Conservation (phyloP, 2,797 vertebrate species). For the Adelosebastes latens region DNA sequence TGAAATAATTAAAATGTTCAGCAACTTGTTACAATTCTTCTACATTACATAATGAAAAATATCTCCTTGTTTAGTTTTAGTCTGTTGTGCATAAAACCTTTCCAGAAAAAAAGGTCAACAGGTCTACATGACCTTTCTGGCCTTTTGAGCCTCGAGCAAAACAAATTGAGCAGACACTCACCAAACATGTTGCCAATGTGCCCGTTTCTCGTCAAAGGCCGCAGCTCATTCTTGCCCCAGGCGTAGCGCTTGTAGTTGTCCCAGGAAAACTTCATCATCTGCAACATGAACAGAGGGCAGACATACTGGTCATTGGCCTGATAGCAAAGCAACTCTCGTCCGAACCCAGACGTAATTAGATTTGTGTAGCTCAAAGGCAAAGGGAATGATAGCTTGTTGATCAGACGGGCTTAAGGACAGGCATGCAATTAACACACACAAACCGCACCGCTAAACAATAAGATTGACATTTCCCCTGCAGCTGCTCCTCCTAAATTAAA, state of each 20-base stretch:
- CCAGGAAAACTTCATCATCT: conserved; percentile 99
- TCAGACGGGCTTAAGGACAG: conserved; percentile 65
- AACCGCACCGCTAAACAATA: conserved; percentile 47
- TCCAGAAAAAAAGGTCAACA: conserved; percentile 8
- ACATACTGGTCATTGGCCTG: conserved; percentile 36
- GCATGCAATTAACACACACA: conserved; percentile 61
- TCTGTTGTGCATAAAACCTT: not conserved
- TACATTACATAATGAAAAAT: not conserved
- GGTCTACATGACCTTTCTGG: not conserved
- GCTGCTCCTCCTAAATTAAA: conserved; percentile 51
- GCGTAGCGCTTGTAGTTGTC: conserved; percentile 93
- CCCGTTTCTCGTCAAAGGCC: conserved; percentile 91
- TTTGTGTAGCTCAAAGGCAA: conserved; percentile 49
- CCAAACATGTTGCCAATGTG: conserved; percentile 97
- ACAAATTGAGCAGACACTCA: conserved; percentile 78
- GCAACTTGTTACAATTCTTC: not conserved
- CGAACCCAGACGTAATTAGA: conserved; percentile 56
- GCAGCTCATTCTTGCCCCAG: conserved; percentile 95
- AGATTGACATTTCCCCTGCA: conserved; percentile 56
- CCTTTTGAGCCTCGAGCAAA: conserved; percentile 6
- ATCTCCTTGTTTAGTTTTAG: not conserved
- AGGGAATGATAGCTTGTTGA: conserved; percentile 64
- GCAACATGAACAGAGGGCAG: conserved; percentile 58
- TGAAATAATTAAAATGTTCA: not conserved
- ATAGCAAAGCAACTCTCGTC: conserved; percentile 11